Conservation (phyloP, 1,140 invertebrate genomes). For the Sminthurides bifidus region DNA sequence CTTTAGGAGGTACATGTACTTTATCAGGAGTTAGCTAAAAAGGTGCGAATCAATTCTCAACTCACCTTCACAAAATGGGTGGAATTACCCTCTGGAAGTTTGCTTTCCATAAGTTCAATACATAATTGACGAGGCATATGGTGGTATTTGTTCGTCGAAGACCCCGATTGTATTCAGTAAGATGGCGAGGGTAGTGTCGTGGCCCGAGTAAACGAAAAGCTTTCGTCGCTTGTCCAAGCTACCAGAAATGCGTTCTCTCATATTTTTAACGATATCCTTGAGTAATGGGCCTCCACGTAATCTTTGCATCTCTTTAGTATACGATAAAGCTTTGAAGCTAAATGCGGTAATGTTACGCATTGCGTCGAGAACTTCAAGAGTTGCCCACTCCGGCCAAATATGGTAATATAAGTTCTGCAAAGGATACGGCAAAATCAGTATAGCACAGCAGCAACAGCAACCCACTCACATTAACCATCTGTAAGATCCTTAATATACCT, state of each 20-base stretch:
- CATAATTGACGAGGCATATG: conserved; percentile 38
- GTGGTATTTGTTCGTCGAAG: conserved; percentile 36
- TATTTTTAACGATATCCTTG: conserved; percentile 33
- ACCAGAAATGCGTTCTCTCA: conserved; percentile 25
- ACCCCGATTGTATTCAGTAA: conserved; percentile 38
- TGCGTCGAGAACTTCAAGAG: conserved; percentile 44
- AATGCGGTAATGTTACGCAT: conserved; percentile 52
- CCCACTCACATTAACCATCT: not conserved
- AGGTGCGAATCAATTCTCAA: not conserved
- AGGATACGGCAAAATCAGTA: not conserved
- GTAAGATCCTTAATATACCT: conserved; percentile 37
- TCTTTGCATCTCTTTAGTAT: conserved; percentile 54
- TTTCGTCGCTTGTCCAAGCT: conserved; percentile 29
- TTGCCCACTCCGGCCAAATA: conserved; percentile 57
- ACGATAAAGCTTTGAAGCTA: conserved; percentile 56
- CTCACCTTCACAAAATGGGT: conserved; percentile 32
- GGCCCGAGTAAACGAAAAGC: conserved; percentile 36
- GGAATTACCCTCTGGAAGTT: conserved; percentile 14
- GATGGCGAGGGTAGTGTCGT: conserved; percentile 40
- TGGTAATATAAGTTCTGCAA: conserved; percentile 46
- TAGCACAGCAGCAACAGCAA: not conserved
- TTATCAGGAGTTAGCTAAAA: too few species aligned
- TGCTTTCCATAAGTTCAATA: conserved; percentile 38
- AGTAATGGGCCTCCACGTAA: conserved; percentile 52
- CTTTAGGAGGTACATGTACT: too few species aligned